Base-by-base conservation (phyloP, 2,888 invertebrate species). In the Pimpla rufipes region DNA sequence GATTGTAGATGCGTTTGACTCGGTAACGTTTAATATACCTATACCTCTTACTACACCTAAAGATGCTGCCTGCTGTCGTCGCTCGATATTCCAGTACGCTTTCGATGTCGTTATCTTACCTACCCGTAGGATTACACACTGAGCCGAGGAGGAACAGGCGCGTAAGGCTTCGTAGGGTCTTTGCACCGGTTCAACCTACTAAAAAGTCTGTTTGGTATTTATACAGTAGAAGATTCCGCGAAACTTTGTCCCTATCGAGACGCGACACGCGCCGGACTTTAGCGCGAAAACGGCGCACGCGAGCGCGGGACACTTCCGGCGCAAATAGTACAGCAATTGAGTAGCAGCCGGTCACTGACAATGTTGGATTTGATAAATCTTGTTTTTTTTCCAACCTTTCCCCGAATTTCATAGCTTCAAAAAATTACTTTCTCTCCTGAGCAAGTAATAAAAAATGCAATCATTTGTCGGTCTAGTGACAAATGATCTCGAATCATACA, bases 101-200 rank as follows among this genome's bases (percentile, higher is more conserved):
- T 85, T 85, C 80, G 85, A 85, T 85, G 85, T 85, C 81, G 80
- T 83, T 81, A 82, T 84, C 76, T 73, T 84, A 84, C 47, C 74
- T 57, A 67, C 83, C 67, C 76, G 70, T 83, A 83, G 83, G 75
- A 77, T 66, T 76, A 76, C 66, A 42, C 67, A 57, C 50, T 42
- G 67, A 40, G 42, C 29, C 23, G 45, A n/a, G 21, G 52, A 35
- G 21, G 42, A 64, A 47, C 35, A 68, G 35, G 16, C 50, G 29
- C 37, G 52, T 67, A 67, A 37, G 74, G 73, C 66, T 74, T 74
- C 71, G 70, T 50, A 73, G 67, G 55, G 59, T 74, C 79, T 66
- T 57, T 73, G 74, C 67, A 67, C 57, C 55, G 67, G 55, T 68
- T 74, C 71, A 59, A 50, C 62, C 50, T 59, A 47, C 55, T 47